Evolutionary conservation across 2,113 vertebrate genomes (phyloP), one percentile per base, ranked within the genome.

Genomic region (Dipodomys ordii): DNA sequence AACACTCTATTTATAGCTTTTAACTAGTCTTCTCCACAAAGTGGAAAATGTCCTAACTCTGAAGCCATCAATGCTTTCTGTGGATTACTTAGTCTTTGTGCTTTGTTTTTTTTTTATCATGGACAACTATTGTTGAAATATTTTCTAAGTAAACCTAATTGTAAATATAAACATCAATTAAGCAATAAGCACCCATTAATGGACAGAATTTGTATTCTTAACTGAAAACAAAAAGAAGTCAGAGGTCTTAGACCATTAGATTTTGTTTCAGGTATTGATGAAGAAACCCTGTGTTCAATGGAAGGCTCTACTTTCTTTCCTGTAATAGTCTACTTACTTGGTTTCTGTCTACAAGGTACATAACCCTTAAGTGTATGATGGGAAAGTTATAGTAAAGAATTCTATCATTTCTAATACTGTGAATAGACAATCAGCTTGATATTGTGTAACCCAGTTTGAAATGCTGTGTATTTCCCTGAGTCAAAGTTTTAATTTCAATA

Each of bases 81-180:
- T 28, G n/a, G 18, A 69, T 67, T 67, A 92, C 28, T 84, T 27
- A 13, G 30, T 7, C 25, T 53, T 77, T 49, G 25, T 19, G 44
- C 79, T 60, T 2, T 62, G 49, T 87, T 67, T 67, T 67, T 67
- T 67, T 67, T 67, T 74, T 74, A 30, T 73, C 79, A n/a, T n/a
- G 10, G 20, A 57, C 32, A 90, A 87, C 49, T 15, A 71, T n/a
- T 20, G 9, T n/a, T 90, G 46, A 46, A 65, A 78, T 23, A 57
- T 44, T 83, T 71, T 77, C 53, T 76, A 87, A 89, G 39, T 15
- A 83, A 62, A 91, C 13, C 49, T 69, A n/a, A 65, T 83, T 88
- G 76, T n/a, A 69, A 85, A 72, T 39, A 49, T 9, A 49, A 49
- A 49, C 49, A 49, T 49, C 49, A 49, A 62, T 62, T 62, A 19